phyloP scores from a whole-genome alignment of 2,113 vertebrate genomes.

The Hystrix cristata region DNA sequence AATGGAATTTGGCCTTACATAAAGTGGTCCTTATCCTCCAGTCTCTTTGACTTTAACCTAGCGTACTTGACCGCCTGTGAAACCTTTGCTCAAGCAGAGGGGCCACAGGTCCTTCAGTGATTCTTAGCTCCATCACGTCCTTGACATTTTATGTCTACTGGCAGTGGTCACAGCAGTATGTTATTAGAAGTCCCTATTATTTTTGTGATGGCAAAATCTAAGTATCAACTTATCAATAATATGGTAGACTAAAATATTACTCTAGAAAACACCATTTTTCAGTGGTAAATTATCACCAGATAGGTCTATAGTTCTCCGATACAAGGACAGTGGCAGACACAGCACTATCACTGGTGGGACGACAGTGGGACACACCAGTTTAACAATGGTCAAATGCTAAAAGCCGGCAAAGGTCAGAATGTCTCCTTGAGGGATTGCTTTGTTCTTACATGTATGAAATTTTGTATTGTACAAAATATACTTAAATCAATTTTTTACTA shows the following conservation, averaged over 20 bases:
- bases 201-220: neutral
- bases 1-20: neutral
- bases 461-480: neutral
- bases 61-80: neutral
- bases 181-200: neutral
- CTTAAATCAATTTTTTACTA: neutral
- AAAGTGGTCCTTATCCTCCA: neutral
- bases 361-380: neutral
- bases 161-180: neutral
- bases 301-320: neutral
- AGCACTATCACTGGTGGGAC: neutral
- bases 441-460: neutral
- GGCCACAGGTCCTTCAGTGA: neutral
- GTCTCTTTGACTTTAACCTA: neutral
- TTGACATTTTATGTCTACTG: neutral
- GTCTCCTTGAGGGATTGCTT: neutral
- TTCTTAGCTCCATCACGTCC: neutral
- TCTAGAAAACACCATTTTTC: neutral
- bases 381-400: neutral
- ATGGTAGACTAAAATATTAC: neutral
- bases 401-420: neutral
- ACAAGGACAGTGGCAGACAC: neutral
- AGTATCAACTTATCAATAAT: neutral
- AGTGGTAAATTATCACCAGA: neutral
- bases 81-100: neutral